Base-by-base conservation (phyloP, 2,113 vertebrate species). In the Menura novaehollandiae region DNA sequence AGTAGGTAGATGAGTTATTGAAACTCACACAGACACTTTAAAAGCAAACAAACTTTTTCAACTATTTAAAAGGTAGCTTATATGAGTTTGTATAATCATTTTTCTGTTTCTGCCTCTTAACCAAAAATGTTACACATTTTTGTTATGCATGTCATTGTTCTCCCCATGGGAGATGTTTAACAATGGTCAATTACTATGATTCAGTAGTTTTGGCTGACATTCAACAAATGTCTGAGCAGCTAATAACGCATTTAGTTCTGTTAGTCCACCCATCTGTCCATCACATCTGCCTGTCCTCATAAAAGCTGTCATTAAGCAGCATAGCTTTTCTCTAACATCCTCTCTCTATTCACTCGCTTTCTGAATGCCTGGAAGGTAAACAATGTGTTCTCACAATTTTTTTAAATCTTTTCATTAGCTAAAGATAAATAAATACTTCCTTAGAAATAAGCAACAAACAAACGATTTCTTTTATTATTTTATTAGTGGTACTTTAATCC, bases 261-360 rank as follows among this genome's bases (percentile, higher is more conserved):
- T 95, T 92, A 95, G 95, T 95, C 82, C 53, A 86, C 81, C 92
- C 91, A 92, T 97, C 96, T 98, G 97, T 96, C 95, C 86, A 91
- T 93, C 91, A 94, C 94, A 97, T 96, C 93, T 97, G 95, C 53
- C 93, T 76, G 37, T 93, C 60, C 67, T 93, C 95, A 77, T 86
- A 89, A 97, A 95, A 73, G 30, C 62, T 97, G 84, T 94, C 88
- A 94, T 85, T 94, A 97, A 96, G 66, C 81, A 93, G 74, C 51
- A 68, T 5, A 93, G 8, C 27, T 63, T 95, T 97, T 93, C 60
- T 87, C 49, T 92, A 95, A 89, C 71, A 95, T 91, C 30, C 56
- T 93, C 35, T 88, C 56, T 53, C 32, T 75, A 89, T 53, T 84
- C 84, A 74, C 72, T 90, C 47, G 74, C 30, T 79, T 86, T 68